Evolutionary conservation across 64 coral and sea anemone species (phyloP).

Genomic region (Actinia tenebrosa): DNA sequence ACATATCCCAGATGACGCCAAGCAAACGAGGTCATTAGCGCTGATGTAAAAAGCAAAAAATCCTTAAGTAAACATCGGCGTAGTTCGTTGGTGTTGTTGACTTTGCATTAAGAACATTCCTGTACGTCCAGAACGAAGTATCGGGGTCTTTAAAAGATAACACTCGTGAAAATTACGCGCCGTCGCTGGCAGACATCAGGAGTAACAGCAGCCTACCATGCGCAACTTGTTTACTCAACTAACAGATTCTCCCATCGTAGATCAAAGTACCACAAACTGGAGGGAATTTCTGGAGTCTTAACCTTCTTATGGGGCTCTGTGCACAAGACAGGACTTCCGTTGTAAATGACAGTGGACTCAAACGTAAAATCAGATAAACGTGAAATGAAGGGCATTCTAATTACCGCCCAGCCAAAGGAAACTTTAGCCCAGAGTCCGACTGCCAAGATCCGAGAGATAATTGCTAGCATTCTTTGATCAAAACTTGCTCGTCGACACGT

Average conservation of each 20-base stretch:
- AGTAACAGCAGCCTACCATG: not conserved
- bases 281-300: not conserved
- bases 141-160: not conserved
- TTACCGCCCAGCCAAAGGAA: constrained; percentile 25
- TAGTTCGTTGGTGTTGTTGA: constrained; percentile 1
- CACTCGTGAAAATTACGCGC: not conserved
- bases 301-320: constrained; percentile 1
- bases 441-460: constrained; percentile 39
- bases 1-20: constrained; percentile 21
- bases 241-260: not conserved
- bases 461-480: not conserved
- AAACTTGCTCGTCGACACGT: constrained; percentile 1
- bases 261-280: not conserved
- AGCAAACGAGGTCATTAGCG: constrained; percentile 15
- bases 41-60: not conserved
- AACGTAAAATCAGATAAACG: constrained; percentile 23
- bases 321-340: constrained; percentile 27
- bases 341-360: not conserved
- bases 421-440: constrained; percentile 10
- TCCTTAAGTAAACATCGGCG: not conserved
- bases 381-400: constrained; percentile 20
- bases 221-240: not conserved
- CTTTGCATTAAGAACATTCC: constrained; percentile 12
- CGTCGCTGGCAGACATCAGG: not conserved
- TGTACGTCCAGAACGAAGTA: not conserved